phyloP scores from a whole-genome alignment of 1,140 invertebrate genomes.

The Drosophila nigromelanica region DNA sequence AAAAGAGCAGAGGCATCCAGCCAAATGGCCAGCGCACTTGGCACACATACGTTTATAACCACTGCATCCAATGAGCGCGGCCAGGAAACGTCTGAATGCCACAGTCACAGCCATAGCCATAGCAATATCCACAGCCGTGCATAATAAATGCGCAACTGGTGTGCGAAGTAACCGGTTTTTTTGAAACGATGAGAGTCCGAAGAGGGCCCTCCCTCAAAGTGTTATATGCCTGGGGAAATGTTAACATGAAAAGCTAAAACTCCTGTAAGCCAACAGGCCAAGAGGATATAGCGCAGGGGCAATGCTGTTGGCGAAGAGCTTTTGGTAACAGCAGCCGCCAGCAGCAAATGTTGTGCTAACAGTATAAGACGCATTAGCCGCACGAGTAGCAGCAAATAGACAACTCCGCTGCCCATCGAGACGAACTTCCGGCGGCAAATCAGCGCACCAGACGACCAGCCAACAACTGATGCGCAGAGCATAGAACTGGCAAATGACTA shows the following conservation, averaged over 20 bases:
- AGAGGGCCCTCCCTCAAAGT: slow-evolving; percentile 34
- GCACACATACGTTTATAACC: slow-evolving; percentile 38
- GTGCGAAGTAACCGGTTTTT: slow-evolving; percentile 77
- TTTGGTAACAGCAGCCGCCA: slow-evolving; percentile 16
- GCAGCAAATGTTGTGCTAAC: slow-evolving; percentile 30
- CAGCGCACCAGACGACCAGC: slow-evolving; percentile 66
- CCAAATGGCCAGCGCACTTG: slow-evolving; percentile 52
- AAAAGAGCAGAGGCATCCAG: slow-evolving; percentile 19
- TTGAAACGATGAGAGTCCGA: slow-evolving; percentile 39
- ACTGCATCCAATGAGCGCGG: slow-evolving; percentile 23
- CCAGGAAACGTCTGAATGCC: slow-evolving; percentile 60
- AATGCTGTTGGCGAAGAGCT: slow-evolving; percentile 49
- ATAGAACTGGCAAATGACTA: slow-evolving; percentile 14
- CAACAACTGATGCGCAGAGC: slow-evolving; percentile 66
- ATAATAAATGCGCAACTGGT: slow-evolving; percentile 84
- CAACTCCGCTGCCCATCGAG: slow-evolving; percentile 23
- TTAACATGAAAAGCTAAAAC: slow-evolving; percentile 60
- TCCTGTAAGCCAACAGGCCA: slow-evolving; percentile 43
- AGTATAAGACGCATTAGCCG: slow-evolving; percentile 39
- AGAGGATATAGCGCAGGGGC: slow-evolving; percentile 45
- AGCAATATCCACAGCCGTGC: slow-evolving; percentile 48
- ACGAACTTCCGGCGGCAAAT: slow-evolving; percentile 77
- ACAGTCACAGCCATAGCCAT: slow-evolving; percentile 25
- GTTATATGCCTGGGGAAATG: slow-evolving; percentile 64
- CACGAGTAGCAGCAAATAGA: slow-evolving; percentile 20